Conservation (phyloP, 2,113 vertebrate genomes). For the Morphnarchus princeps region DNA sequence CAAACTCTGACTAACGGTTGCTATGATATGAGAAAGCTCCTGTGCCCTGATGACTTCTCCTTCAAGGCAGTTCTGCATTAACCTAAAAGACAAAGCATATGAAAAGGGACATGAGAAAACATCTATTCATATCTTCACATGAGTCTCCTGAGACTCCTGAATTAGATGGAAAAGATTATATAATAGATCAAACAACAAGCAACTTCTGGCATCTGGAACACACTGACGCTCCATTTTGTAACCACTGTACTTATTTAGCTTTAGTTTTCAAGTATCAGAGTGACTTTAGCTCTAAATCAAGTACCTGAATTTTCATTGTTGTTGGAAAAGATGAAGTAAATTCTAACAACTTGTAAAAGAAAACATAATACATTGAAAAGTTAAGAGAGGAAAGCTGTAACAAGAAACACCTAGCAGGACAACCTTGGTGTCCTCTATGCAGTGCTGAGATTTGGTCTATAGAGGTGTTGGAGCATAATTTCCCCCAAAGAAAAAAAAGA, state of each 20-base stretch:
- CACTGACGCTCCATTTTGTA: background rate
- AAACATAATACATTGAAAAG: background rate
- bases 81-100: constrained; percentile 70
- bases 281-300: background rate
- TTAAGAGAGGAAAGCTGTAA: background rate
- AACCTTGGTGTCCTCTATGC: background rate
- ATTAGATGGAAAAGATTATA: background rate
- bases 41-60: constrained; percentile 81
- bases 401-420: background rate
- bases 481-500: background rate
- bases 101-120: background rate
- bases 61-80: constrained; percentile 79
- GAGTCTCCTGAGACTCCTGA: background rate
- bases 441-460: background rate
- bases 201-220: background rate
- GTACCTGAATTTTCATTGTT: background rate
- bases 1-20: constrained; percentile 73
- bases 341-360: background rate
- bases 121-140: background rate
- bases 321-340: background rate
- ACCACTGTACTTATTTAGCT: background rate
- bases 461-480: background rate
- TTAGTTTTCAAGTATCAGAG: background rate
- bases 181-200: background rate
- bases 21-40: constrained; percentile 83